Percentiles rank a stretch among this genome's conserved stretches.
Evolutionary conservation across 2,113 vertebrate genomes (phyloP).

Genomic region (Gasterosteus aculeatus): DNA sequence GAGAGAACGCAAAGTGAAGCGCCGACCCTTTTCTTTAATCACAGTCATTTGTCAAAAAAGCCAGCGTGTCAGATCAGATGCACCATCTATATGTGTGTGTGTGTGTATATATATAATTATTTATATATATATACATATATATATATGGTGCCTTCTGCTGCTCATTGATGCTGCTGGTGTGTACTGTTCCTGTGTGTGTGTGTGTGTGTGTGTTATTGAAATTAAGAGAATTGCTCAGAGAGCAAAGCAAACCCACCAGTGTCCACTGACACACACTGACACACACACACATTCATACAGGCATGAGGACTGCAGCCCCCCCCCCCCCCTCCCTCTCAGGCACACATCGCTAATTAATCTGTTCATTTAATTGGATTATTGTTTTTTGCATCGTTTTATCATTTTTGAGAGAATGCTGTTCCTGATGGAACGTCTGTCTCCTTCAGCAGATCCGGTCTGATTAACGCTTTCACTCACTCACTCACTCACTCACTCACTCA

Average conservation of each 20-base stretch:
- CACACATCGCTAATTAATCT: not conserved
- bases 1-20: constrained; percentile 19
- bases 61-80: not conserved
- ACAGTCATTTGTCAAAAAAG: constrained; percentile 16
- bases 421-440: not conserved
- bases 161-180: too few relatives aligned
- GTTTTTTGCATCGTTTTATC: not conserved
- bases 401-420: not conserved
- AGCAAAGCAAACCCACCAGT: constrained; percentile 10
- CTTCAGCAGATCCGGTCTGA: not conserved
- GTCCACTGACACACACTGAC: constrained; percentile 5
- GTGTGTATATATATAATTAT: too few relatives aligned
- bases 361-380: not conserved
- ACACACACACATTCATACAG: not conserved
- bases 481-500: constrained; percentile 1
- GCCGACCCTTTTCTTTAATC: constrained; percentile 19
- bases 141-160: too few relatives aligned
- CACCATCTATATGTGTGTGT: too few relatives aligned
- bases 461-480: not conserved
- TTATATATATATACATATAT: too few relatives aligned
- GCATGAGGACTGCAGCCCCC: not conserved
- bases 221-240: constrained; percentile 30
- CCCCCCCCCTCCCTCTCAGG: not conserved
- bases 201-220: too few relatives aligned
- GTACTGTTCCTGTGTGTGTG: too few relatives aligned